Evolutionary conservation across 92 coral and sea anemone species (phyloP).

Genomic region (Epizoanthus scotinus): DNA sequence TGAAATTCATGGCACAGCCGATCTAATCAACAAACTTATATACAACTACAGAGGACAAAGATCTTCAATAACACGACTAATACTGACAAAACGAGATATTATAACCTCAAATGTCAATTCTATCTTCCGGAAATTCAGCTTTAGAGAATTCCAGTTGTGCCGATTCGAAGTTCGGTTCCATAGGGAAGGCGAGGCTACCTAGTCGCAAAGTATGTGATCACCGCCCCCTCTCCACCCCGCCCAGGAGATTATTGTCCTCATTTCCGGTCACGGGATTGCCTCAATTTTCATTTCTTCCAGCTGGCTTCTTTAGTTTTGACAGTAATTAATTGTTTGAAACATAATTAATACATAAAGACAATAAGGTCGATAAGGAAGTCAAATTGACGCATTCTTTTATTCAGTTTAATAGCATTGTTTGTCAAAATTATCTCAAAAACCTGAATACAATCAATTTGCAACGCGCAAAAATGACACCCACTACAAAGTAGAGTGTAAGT

Average conservation of each 20-base stretch:
- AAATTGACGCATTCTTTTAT: too few species aligned
- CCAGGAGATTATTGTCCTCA: constrained; percentile 31
- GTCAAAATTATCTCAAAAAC: neutral
- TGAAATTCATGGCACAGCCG: constrained; percentile 21
- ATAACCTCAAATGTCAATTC: constrained; percentile 36
- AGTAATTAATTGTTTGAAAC: too few species aligned
- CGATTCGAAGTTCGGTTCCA: neutral
- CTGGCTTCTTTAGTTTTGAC: neutral
- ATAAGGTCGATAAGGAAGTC: too few species aligned
- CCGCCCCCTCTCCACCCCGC: constrained; percentile 46
- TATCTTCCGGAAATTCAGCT: constrained; percentile 37
- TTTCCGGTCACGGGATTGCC: constrained; percentile 43
- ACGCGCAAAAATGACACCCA: neutral
- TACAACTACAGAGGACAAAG: constrained; percentile 21
- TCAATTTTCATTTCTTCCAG: neutral
- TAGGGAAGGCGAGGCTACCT: constrained; percentile 18
- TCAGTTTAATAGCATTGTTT: too few species aligned
- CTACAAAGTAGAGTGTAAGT: too few species aligned
- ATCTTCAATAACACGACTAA: constrained; percentile 36
- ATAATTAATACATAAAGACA: too few species aligned
- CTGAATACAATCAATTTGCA: too few species aligned
- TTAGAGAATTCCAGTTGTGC: constrained; percentile 20
- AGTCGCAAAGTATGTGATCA: neutral
- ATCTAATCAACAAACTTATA: constrained; percentile 30
- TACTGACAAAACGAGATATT: constrained; percentile 40